These are phyloP conservation scores for Camponotus pennsylvanicus DNA, from an alignment of 1,140 invertebrate genomes.

Conservation along the genomic window DNA sequence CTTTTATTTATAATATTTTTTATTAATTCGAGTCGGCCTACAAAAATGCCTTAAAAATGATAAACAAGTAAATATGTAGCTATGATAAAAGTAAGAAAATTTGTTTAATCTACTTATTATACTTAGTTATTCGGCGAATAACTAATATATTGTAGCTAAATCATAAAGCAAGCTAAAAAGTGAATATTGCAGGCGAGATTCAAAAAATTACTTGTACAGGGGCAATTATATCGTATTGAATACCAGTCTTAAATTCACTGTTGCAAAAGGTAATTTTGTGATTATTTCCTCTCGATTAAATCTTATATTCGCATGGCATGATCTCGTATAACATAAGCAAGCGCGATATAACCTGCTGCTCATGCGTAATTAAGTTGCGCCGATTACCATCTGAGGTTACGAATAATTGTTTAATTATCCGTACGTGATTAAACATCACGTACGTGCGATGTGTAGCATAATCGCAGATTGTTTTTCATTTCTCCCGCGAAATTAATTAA, in stretches of 20 bases:
- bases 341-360: conserved; percentile 39
- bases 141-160: conserved; percentile 17
- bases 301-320: conserved; percentile 49
- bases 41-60: neutral
- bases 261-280: conserved; percentile 46
- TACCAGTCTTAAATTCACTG: conserved; percentile 49
- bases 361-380: conserved; percentile 55
- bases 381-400: conserved; percentile 60
- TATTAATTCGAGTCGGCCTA: neutral
- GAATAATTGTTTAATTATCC: conserved; percentile 65
- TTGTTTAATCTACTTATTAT: conserved; percentile 32
- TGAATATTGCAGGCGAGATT: neutral
- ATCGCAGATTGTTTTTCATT: conserved; percentile 45
- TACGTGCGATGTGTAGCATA: conserved; percentile 29
- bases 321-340: conserved; percentile 35
- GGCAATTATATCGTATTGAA: conserved; percentile 48
- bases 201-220: conserved; percentile 29
- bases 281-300: conserved; percentile 59
- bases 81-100: neutral
- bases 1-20: neutral
- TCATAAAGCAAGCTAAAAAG: conserved; percentile 16
- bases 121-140: conserved; percentile 27
- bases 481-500: conserved; percentile 55
- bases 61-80: neutral
- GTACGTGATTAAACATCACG: conserved; percentile 56